Conservation (phyloP, 2,797 vertebrate species). For the Myotis myotis region DNA sequence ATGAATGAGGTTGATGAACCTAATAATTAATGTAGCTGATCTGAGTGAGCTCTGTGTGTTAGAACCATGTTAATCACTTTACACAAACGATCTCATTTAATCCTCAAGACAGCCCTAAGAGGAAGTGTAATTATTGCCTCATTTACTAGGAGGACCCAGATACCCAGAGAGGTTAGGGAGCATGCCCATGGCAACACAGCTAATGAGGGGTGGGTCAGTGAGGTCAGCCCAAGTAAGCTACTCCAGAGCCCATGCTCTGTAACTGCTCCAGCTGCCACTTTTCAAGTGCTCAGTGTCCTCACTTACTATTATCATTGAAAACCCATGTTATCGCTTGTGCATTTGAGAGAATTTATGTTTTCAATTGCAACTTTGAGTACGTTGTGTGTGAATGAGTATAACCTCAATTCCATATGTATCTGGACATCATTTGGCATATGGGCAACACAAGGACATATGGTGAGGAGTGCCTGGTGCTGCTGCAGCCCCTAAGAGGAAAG, state of each 20-base stretch:
- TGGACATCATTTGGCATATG: not conserved
- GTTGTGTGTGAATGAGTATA: not conserved
- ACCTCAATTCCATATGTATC: not conserved
- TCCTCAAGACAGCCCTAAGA: not conserved
- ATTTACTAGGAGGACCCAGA: not conserved
- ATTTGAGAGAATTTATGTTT: not conserved
- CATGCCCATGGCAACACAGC: not conserved
- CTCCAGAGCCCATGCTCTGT: not conserved
- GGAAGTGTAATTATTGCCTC: not conserved
- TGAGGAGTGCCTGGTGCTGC: not conserved
- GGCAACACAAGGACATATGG: not conserved
- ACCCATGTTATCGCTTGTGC: too few species aligned
- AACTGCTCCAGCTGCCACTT: not conserved
- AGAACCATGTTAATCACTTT: not conserved
- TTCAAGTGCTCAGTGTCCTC: not conserved
- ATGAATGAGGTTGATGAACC: not conserved
- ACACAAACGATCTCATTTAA: not conserved
- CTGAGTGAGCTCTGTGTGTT: not conserved
- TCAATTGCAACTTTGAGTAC: not conserved
- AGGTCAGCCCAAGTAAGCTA: not conserved
- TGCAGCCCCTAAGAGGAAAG: not conserved
- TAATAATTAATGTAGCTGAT: not conserved
- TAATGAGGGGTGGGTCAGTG: not conserved
- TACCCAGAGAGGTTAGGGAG: not conserved
- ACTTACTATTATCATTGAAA: not conserved